Conservation (phyloP, 2,113 vertebrate genomes). For the Pangasianodon gigas region DNA sequence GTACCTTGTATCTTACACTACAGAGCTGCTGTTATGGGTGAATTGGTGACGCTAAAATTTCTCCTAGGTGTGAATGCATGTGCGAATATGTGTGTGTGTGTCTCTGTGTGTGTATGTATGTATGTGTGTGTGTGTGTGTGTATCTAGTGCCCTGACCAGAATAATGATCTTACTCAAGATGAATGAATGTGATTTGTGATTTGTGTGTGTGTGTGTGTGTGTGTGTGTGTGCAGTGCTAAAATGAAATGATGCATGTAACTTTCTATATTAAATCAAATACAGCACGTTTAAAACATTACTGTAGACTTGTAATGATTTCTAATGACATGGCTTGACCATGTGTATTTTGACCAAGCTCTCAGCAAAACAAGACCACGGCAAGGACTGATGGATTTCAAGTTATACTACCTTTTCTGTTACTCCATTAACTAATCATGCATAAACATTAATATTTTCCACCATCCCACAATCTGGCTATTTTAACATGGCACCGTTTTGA, state of each 20-base stretch:
- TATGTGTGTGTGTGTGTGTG: not conserved
- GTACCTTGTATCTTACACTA: no score
- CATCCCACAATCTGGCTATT: slow-evolving; percentile 1
- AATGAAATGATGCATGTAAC: not conserved
- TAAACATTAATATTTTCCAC: not conserved
- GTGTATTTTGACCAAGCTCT: not conserved
- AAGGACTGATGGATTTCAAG: not conserved
- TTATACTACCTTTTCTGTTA: not conserved
- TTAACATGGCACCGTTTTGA: not conserved
- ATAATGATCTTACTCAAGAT: no score
- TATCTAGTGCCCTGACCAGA: no score
- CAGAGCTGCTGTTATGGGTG: no score
- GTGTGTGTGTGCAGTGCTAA: not conserved
- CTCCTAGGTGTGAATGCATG: no score
- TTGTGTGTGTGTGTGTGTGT: not conserved
- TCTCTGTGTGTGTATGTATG: no score
- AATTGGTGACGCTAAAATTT: no score
- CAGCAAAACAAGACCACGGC: not conserved
- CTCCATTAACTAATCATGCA: not conserved
- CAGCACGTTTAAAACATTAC: not conserved
- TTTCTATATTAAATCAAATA: not conserved
- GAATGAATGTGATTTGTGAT: not conserved
- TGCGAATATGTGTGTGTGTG: no score
- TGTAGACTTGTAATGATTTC: not conserved
- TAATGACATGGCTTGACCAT: not conserved